Evolutionary conservation across 37 sponge, comb jelly and placozoan genomes (phyloP).

Genomic region (Ianthella basta): DNA sequence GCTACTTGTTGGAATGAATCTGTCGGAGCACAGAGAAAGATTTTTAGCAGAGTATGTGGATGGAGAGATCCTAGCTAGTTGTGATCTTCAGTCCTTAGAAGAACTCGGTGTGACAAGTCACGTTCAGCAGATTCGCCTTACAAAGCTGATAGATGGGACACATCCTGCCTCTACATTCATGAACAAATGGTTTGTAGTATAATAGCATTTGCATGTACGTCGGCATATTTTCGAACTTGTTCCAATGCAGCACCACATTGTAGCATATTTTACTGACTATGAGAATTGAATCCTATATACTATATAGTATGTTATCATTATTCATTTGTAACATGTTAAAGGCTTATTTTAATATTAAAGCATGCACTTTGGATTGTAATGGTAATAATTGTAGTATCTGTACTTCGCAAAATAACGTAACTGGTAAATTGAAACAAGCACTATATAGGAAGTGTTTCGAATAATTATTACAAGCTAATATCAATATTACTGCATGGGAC

Average conservation of each 20-base stretch:
- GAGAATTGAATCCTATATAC: too few species aligned
- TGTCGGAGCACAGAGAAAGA: not conserved
- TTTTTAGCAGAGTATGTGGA: not conserved
- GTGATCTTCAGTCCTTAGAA: not conserved
- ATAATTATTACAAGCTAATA: too few species aligned
- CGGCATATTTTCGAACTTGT: not conserved
- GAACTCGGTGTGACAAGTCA: not conserved
- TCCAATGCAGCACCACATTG: not conserved
- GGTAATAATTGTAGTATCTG: too few species aligned
- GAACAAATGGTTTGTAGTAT: too few species aligned
- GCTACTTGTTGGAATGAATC: slow-evolving; percentile 13
- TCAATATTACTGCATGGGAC: too few species aligned
- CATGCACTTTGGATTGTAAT: too few species aligned
- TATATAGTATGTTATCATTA: too few species aligned
- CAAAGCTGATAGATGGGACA: not conserved
- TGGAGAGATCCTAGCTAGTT: not conserved
- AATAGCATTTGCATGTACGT: not conserved
- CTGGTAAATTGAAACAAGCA: too few species aligned
- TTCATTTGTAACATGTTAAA: too few species aligned
- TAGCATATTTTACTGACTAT: not conserved
- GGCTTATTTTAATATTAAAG: too few species aligned
- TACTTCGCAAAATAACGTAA: too few species aligned
- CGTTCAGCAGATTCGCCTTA: not conserved
- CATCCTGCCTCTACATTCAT: not conserved
- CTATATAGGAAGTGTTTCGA: too few species aligned